Percentiles rank a stretch among this genome's conserved stretches.
These are phyloP conservation scores for Athene noctua DNA, from an alignment of 2,113 vertebrate genomes.

Conservation along the genomic window DNA sequence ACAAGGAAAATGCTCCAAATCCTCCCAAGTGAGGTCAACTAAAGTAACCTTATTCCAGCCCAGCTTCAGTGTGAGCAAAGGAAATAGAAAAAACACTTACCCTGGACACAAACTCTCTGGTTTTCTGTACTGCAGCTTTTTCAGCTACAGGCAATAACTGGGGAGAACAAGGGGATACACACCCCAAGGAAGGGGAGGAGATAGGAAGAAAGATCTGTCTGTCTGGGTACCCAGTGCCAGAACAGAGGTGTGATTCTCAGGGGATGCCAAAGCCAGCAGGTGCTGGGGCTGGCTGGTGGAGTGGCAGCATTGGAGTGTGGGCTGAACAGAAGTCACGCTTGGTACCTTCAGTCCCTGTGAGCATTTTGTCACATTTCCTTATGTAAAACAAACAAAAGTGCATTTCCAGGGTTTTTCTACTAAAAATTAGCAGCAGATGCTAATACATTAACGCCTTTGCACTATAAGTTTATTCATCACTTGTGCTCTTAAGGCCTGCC, in stretches of 20 bases:
- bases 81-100: not conserved
- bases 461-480: not conserved
- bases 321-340: not conserved
- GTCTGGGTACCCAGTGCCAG: not conserved
- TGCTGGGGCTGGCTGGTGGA: too few species aligned
- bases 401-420: not conserved
- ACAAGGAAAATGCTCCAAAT: not conserved
- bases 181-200: not conserved
- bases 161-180: too few species aligned
- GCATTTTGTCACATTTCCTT: not conserved
- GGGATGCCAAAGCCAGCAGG: too few species aligned
- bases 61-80: not conserved
- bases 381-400: not conserved
- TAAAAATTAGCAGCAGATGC: not conserved
- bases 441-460: not conserved
- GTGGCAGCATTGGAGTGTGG: not conserved
- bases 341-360: not conserved
- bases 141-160: not conserved
- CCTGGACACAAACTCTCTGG: not conserved
- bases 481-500: not conserved
- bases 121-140: not conserved
- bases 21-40: not conserved
- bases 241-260: accelerated
- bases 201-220: not conserved
- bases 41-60: not conserved